Evolutionary conservation across 2,888 invertebrate genomes (phyloP).

Genomic region (Thymelicus sylvestris): DNA sequence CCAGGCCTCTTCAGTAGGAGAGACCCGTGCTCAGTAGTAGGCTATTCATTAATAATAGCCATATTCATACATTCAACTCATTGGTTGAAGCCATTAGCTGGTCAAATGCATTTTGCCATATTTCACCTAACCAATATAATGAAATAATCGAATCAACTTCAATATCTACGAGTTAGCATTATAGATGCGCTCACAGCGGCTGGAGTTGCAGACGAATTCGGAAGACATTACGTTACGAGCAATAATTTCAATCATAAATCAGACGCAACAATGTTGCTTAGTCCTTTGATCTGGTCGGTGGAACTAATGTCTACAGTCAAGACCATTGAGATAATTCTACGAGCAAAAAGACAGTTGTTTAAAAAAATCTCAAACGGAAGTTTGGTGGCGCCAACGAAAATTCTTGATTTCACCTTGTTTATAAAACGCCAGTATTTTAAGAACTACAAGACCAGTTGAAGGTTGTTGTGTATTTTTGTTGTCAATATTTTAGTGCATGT

Average conservation of each 20-base stretch:
- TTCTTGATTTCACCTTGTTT: neutral
- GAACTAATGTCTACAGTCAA: conserved; percentile 20
- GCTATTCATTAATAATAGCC: too few relatives aligned
- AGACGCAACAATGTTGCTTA: conserved; percentile 33
- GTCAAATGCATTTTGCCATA: too few relatives aligned
- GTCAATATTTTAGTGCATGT: neutral
- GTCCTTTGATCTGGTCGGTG: conserved; percentile 41
- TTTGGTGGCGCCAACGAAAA: conserved; percentile 11
- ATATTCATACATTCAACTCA: too few relatives aligned
- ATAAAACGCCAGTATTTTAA: neutral
- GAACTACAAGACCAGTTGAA: neutral
- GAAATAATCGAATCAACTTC: too few relatives aligned
- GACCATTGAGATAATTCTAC: conserved; percentile 29
- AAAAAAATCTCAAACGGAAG: conserved; percentile 8
- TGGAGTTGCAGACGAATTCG: conserved; percentile 25
- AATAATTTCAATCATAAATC: conserved; percentile 39
- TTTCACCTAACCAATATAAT: too few relatives aligned
- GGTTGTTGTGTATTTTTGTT: neutral
- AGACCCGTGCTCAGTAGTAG: too few relatives aligned
- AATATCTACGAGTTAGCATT: too few relatives aligned
- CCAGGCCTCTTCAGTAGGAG: too few relatives aligned
- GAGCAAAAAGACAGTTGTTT: conserved; percentile 9
- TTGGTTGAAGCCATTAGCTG: too few relatives aligned
- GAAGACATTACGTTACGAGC: conserved; percentile 38
- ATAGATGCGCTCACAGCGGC: neutral